These are phyloP conservation scores for Cotesia typhae DNA, from an alignment of 1,140 invertebrate genomes.

Conservation along the genomic window DNA sequence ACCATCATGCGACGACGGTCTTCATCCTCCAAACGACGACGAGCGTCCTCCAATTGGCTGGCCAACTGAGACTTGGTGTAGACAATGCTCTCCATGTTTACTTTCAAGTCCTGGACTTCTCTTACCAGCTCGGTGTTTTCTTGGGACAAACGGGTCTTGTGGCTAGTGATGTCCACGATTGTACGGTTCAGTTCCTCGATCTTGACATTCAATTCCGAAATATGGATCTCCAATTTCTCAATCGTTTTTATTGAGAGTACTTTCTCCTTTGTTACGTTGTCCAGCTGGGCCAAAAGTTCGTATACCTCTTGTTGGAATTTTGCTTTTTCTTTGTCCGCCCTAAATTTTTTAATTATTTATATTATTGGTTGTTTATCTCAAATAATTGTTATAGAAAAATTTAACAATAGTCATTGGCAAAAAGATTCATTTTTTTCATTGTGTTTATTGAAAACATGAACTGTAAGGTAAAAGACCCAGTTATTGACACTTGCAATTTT, in stretches of 20 bases:
- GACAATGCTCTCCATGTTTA: conserved; percentile 89
- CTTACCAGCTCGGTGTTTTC: conserved; percentile 95
- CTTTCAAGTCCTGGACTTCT: conserved; percentile 94
- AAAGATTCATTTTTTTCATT: too few species aligned
- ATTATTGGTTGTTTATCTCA: background rate
- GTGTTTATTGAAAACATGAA: too few species aligned
- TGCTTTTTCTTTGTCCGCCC: conserved; percentile 88
- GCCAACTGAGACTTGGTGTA: conserved; percentile 89
- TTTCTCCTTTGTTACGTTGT: conserved; percentile 91
- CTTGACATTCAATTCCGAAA: conserved; percentile 89
- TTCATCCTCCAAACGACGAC: conserved; percentile 93
- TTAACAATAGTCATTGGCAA: too few species aligned
- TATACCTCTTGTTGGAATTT: conserved; percentile 97
- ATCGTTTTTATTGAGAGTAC: conserved; percentile 84
- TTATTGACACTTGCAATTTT: too few species aligned
- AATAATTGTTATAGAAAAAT: too few species aligned
- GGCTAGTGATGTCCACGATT: conserved; percentile 92
- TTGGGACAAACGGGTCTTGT: conserved; percentile 85
- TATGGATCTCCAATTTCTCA: conserved; percentile 88
- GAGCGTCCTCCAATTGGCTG: conserved; percentile 90
- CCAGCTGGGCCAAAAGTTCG: conserved; percentile 92
- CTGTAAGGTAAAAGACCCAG: too few species aligned
- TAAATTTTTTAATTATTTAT: conserved; percentile 6
- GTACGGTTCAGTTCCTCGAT: conserved; percentile 96
- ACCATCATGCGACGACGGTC: conserved; percentile 89